A percentile compares a stretch with the other conserved stretches of the same genome.
Conservation (phyloP, 2,113 vertebrate genomes). For the Sander lucioperca region DNA sequence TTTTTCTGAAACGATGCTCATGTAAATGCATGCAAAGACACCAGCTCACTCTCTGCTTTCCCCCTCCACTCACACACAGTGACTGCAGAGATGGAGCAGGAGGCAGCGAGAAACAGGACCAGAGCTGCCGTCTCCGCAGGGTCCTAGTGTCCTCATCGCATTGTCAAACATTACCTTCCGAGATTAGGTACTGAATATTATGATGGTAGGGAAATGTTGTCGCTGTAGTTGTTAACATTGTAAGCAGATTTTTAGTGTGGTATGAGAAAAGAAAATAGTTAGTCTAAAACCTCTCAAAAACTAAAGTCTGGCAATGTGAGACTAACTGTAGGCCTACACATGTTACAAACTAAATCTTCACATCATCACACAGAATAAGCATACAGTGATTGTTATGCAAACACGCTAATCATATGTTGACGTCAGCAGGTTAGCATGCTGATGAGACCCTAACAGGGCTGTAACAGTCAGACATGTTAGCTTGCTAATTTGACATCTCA, state of each 20-base stretch:
- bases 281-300: neutral
- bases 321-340: neutral
- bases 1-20: constrained; percentile 64
- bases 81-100: constrained; percentile 85
- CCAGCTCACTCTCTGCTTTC: constrained; percentile 62
- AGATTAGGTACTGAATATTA: neutral
- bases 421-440: neutral
- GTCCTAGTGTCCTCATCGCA: constrained; percentile 78
- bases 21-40: constrained; percentile 74
- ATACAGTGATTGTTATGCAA: neutral
- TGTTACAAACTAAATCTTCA: neutral
- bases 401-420: neutral
- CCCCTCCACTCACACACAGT: constrained; percentile 77
- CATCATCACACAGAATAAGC: neutral
- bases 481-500: neutral
- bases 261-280: neutral
- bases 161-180: neutral
- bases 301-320: neutral
- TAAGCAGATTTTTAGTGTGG: neutral
- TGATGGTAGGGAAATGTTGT: neutral
- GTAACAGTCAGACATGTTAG: neutral
- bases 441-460: neutral
- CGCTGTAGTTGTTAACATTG: neutral
- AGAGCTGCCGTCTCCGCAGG: constrained; percentile 66
- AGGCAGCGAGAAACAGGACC: constrained; percentile 74